These are phyloP conservation scores for Cantharis flavilabris DNA, from an alignment of 2,888 invertebrate genomes.

Conservation along the genomic window DNA sequence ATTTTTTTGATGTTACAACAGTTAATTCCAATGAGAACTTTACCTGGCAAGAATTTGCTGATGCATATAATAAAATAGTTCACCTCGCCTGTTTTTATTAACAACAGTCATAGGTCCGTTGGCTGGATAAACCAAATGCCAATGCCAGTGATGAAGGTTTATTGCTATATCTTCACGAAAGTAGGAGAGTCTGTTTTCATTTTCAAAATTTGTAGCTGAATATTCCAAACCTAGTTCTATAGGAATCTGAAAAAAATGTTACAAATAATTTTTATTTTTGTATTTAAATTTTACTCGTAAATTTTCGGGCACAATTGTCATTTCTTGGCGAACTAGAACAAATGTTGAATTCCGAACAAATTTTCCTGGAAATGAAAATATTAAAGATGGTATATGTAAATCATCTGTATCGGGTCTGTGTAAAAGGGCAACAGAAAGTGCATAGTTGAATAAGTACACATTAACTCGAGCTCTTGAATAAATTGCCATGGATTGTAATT, in stretches of 20 bases:
- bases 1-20: background rate
- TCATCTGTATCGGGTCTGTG: conserved; percentile 75
- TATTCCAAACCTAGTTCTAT: conserved; percentile 74
- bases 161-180: conserved; percentile 85
- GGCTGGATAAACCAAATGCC: conserved; percentile 87
- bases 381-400: conserved; percentile 72
- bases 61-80: conserved; percentile 83
- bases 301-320: conserved; percentile 64
- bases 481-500: conserved; percentile 71
- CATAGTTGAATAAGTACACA: conserved; percentile 80
- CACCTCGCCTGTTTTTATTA: conserved; percentile 76
- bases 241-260: conserved; percentile 58
- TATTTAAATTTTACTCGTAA: conserved; percentile 60
- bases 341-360: conserved; percentile 78
- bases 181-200: conserved; percentile 80
- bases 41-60: conserved; percentile 66
- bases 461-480: conserved; percentile 76
- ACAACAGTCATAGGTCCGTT: conserved; percentile 67
- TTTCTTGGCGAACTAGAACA: conserved; percentile 69
- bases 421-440: conserved; percentile 74
- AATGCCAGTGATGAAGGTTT: conserved; percentile 90
- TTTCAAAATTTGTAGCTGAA: conserved; percentile 74
- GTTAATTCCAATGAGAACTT: background rate
- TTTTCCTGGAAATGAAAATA: conserved; percentile 80
- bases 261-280: background rate